These are phyloP conservation scores for Myocastor coypus DNA, from an alignment of 2,113 vertebrate species.

Conservation along the genomic window DNA sequence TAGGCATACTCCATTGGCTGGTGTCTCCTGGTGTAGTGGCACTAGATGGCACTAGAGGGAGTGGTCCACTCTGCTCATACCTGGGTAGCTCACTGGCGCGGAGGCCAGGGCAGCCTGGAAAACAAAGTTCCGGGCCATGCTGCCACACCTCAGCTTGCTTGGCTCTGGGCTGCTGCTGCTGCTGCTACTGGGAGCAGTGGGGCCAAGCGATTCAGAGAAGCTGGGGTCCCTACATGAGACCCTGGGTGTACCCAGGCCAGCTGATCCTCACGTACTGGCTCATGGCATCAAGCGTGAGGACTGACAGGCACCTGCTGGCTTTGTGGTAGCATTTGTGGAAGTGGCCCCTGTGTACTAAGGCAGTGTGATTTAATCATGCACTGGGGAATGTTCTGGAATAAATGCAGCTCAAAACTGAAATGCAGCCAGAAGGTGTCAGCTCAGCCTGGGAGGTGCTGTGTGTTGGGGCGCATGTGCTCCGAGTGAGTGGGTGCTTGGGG, in stretches of 20 bases:
- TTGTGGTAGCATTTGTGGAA: constrained; percentile 31
- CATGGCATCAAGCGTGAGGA: background rate
- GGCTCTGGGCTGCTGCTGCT: background rate
- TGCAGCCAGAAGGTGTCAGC: constrained; percentile 25
- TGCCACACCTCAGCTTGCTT: background rate
- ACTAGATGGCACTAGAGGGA: background rate
- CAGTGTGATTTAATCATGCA: constrained; percentile 67
- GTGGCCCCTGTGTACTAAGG: constrained; percentile 71
- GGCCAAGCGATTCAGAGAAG: background rate
- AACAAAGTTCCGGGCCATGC: background rate
- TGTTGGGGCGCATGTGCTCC: constrained; percentile 70
- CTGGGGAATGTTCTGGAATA: constrained; percentile 61
- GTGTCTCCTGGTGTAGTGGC: background rate
- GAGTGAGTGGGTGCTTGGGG: constrained; percentile 60
- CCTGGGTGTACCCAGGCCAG: background rate
- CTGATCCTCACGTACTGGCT: background rate
- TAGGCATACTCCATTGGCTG: background rate
- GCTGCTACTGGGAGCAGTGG: background rate
- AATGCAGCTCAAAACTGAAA: constrained; percentile 67
- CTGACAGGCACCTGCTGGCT: constrained; percentile 42
- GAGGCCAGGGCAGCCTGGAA: background rate
- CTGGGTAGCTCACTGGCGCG: background rate
- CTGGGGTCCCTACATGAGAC: background rate
- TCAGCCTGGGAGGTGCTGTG: constrained; percentile 26
- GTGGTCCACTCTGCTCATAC: background rate